phyloP scores from a whole-genome alignment of 2,113 vertebrate genomes.

The Microcebus ravelobensis region DNA sequence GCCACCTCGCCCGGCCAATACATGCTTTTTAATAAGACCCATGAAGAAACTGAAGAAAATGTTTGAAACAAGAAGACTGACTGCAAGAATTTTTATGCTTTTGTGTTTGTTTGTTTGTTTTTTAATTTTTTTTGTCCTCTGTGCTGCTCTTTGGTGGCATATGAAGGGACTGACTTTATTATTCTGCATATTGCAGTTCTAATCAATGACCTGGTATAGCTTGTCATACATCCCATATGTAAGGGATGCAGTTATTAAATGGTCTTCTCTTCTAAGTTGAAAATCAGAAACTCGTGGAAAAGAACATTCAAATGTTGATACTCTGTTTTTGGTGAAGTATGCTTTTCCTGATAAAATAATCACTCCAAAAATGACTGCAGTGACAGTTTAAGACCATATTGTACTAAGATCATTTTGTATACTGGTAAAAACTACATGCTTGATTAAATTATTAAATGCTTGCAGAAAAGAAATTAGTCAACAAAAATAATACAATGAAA shows the following conservation, averaged over 20 bases:
- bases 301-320: background rate
- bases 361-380: background rate
- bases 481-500: background rate
- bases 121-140: no score
- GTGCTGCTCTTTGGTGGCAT: no score
- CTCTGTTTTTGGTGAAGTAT: background rate
- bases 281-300: background rate
- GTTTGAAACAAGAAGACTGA: conserved; percentile 94
- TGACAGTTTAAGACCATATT: background rate
- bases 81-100: conserved; percentile 95
- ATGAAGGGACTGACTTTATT: no score
- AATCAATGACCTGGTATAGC: no score
- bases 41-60: conserved; percentile 96
- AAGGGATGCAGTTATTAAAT: conserved; percentile 96
- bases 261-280: conserved; percentile 92
- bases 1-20: conserved; percentile 83
- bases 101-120: no score
- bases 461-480: background rate
- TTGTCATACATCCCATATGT: no score
- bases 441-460: background rate
- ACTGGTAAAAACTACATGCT: background rate
- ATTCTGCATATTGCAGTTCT: no score
- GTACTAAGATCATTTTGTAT: background rate
- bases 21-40: conserved; percentile 98
- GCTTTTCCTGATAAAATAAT: background rate